These are phyloP conservation scores for Nasonia oneida DNA, from an alignment of 2,888 invertebrate genomes.

Conservation along the genomic window DNA sequence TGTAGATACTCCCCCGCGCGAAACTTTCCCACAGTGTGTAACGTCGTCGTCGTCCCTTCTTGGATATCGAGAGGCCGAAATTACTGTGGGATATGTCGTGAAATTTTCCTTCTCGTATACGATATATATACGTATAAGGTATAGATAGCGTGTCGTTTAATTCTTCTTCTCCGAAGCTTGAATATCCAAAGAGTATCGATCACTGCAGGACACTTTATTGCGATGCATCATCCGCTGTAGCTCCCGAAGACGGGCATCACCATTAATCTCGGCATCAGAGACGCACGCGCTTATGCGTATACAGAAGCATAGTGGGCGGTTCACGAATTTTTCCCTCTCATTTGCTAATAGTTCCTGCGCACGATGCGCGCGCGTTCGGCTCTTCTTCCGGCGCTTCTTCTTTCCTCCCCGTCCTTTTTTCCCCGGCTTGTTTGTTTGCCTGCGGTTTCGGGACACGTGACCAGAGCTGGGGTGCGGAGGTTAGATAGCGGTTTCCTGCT, in stretches of 20 bases:
- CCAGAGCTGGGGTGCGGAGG: neutral
- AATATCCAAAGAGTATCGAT: neutral
- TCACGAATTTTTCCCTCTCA: constrained; percentile 33
- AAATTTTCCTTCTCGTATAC: neutral
- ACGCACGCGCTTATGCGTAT: neutral
- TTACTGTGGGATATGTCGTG: neutral
- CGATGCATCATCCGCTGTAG: neutral
- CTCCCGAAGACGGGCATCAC: constrained; percentile 19
- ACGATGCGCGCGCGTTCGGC: neutral
- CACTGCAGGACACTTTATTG: neutral
- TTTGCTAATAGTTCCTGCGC: constrained; percentile 30
- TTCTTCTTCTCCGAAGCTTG: too few species aligned
- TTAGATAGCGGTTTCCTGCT: neutral
- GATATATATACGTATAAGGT: neutral
- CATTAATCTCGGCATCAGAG: constrained; percentile 30
- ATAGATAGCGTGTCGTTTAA: neutral
- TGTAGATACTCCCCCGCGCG: neutral
- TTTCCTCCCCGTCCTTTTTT: neutral
- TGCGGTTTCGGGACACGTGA: constrained; percentile 13
- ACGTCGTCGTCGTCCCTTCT: neutral
- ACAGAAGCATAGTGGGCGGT: constrained; percentile 4
- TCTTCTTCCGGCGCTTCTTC: constrained; percentile 4
- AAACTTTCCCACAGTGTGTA: constrained; percentile 1
- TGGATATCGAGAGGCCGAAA: neutral
- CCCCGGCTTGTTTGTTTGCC: neutral